Percentiles rank a stretch among this genome's conserved stretches.
Evolutionary conservation across 2,888 invertebrate genomes (phyloP).

Genomic region (Crioceris asparagi): DNA sequence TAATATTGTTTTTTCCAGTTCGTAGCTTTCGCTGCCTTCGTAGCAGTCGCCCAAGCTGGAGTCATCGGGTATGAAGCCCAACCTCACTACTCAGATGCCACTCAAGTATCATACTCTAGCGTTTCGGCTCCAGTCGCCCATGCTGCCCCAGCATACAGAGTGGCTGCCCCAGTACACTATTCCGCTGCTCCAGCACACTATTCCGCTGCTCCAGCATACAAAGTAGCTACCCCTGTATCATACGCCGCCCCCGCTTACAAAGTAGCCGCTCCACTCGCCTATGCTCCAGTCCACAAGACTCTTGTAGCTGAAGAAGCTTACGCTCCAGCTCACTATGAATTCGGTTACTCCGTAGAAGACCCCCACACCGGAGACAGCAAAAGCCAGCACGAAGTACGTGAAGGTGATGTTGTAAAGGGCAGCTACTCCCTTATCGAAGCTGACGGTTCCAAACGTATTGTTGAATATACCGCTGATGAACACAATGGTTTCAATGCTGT

Average conservation of each 20-base stretch:
- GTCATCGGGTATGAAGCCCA: too few species aligned
- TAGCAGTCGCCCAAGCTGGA: too few species aligned
- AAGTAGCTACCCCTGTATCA: conserved; percentile 22
- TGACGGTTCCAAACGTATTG: conserved; percentile 42
- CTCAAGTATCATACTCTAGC: conserved; percentile 27
- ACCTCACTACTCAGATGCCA: conserved; percentile 13
- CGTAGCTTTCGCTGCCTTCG: too few species aligned
- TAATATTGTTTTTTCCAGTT: too few species aligned
- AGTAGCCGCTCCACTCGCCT: conserved; percentile 1
- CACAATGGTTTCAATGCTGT: conserved; percentile 44
- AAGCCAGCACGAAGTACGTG: conserved; percentile 50
- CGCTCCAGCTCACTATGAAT: conserved; percentile 24
- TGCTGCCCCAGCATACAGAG: too few species aligned
- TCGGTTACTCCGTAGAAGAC: conserved; percentile 24
- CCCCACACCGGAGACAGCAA: conserved; percentile 43
- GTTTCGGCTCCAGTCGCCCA: too few species aligned
- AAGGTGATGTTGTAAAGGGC: conserved; percentile 41
- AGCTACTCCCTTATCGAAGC: conserved; percentile 44
- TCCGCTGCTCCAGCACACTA: too few species aligned
- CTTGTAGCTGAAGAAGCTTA: conserved; percentile 18
- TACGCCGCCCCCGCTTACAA: conserved; percentile 18
- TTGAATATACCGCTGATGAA: conserved; percentile 42
- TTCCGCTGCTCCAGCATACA: conserved; percentile 12
- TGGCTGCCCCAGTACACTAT: too few species aligned
- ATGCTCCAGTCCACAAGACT: conserved; percentile 14